These are phyloP conservation scores for Drosophila mulleri DNA, from an alignment of 2,888 invertebrate species.

Conservation along the genomic window DNA sequence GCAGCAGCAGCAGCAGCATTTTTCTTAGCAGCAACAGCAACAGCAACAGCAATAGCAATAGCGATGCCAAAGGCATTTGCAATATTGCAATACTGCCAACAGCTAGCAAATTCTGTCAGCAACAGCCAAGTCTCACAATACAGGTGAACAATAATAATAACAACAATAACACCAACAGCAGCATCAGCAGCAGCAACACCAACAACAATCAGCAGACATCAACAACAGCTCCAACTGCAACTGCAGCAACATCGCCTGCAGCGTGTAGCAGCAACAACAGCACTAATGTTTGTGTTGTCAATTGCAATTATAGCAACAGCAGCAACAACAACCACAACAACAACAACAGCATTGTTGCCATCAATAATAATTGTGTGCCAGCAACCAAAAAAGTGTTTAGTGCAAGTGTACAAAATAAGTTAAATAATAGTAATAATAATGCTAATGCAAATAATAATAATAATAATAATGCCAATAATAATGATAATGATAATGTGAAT, in stretches of 20 bases:
- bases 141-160: slow-evolving; percentile 82
- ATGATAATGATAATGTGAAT: slow-evolving; percentile 49
- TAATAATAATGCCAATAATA: slow-evolving; percentile 26
- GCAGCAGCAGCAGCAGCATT: slow-evolving; percentile 50
- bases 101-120: slow-evolving; percentile 71
- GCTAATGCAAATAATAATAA: slow-evolving; percentile 37
- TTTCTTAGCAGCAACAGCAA: slow-evolving; percentile 72
- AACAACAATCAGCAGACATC: slow-evolving; percentile 46
- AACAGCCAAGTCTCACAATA: slow-evolving; percentile 84
- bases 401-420: slow-evolving; percentile 72
- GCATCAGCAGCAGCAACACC: slow-evolving; percentile 53
- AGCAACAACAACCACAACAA: slow-evolving; percentile 28
- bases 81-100: slow-evolving; percentile 62
- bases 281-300: slow-evolving; percentile 83
- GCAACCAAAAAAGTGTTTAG: slow-evolving; percentile 73
- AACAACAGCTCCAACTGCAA: slow-evolving; percentile 1
- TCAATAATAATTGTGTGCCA: slow-evolving; percentile 61
- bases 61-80: slow-evolving; percentile 58
- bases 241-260: slow-evolving; percentile 43
- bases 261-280: slow-evolving; percentile 61
- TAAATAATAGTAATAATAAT: slow-evolving; percentile 41
- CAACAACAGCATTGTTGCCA: slow-evolving; percentile 65
- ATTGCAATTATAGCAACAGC: slow-evolving; percentile 75
- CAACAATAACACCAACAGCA: slow-evolving; percentile 72
- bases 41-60: slow-evolving; percentile 56